Conservation (phyloP, 2,888 invertebrate species). For the Didymodactylos carnosus region DNA sequence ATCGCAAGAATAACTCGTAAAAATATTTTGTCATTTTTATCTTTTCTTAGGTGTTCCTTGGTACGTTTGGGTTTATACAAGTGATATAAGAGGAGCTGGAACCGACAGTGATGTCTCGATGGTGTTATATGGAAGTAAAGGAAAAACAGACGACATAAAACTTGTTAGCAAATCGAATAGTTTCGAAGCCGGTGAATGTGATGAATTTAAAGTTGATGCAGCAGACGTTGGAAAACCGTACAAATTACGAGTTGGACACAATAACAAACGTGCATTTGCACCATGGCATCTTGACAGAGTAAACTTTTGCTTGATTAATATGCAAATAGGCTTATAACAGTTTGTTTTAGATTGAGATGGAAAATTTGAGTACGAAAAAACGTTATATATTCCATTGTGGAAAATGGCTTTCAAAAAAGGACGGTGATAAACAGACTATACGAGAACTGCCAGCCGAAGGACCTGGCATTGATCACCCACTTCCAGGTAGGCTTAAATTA, state of each 20-base stretch:
- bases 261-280: conserved; percentile 25
- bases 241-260: conserved; percentile 33
- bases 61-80: conserved; percentile 28
- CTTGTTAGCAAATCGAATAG: conserved; percentile 28
- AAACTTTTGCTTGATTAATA: not conserved
- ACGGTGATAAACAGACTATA: conserved; percentile 30
- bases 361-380: conserved; percentile 26
- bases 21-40: not conserved
- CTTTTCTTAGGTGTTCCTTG: conserved; percentile 18
- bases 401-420: conserved; percentile 31
- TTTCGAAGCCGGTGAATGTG: conserved; percentile 29
- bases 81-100: conserved; percentile 27
- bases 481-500: too few relatives aligned
- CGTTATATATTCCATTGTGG: conserved; percentile 26
- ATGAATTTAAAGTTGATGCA: conserved; percentile 28
- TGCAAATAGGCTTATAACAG: not conserved
- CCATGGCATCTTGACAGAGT: conserved; percentile 33
- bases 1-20: not conserved
- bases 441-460: conserved; percentile 32
- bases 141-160: conserved; percentile 29
- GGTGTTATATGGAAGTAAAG: conserved; percentile 30
- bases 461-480: not conserved
- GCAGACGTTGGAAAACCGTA: conserved; percentile 28
- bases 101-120: conserved; percentile 32
- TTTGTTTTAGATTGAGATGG: conserved; percentile 27